Evolutionary conservation across 2,888 invertebrate genomes (phyloP), one percentile per base, ranked within the genome.

Genomic region (Lasioglossum marginatum): DNA sequence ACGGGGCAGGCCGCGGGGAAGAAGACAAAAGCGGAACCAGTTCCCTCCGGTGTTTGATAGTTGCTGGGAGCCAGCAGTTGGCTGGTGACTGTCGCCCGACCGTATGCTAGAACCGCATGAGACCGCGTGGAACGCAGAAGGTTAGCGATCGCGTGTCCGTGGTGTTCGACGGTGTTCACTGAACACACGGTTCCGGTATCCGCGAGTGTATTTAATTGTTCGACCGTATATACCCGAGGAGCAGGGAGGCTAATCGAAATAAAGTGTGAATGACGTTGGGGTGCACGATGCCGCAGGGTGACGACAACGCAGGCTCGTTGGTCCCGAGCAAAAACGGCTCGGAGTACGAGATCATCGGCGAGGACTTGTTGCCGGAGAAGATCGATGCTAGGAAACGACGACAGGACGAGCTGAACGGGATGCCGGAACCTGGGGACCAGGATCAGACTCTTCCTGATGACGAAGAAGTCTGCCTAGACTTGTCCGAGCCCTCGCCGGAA

Each of bases 401-500:
- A 1, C 60, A 34, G 19, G 82, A 92, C 43, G 85, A 89, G 27
- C 14, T 60, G 52, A 76, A 83, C 83, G 77, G 75, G 12, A 90
- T 88, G 85, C 86, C 89, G 31, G 87, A 84, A 72, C 77, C 83
- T 16, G 86, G 87, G 76, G 82, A 85, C 37, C 60, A 60, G 60
- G 81, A 83, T 31, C 71, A 81, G 40, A 72, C 68, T 14, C 43
- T 96, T 77, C 95, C 95, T 72, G 96, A 96, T 31, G 96, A 96
- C 78, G 96, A 96, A 92, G 95, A 96, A 88, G 96, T 96, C 73
- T 96, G 96, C 79, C 93, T 98, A 92, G 97, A 98, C 87, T 94
- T 97, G 63, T 96, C 96, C 0, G 97, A 97, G 92, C 96, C 97
- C 0, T 96, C 97, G 0, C 96, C 96, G 77, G 97, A 97, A 87